Conservation (phyloP, 2,797 vertebrate species). For the Notolabrus celidotus region DNA sequence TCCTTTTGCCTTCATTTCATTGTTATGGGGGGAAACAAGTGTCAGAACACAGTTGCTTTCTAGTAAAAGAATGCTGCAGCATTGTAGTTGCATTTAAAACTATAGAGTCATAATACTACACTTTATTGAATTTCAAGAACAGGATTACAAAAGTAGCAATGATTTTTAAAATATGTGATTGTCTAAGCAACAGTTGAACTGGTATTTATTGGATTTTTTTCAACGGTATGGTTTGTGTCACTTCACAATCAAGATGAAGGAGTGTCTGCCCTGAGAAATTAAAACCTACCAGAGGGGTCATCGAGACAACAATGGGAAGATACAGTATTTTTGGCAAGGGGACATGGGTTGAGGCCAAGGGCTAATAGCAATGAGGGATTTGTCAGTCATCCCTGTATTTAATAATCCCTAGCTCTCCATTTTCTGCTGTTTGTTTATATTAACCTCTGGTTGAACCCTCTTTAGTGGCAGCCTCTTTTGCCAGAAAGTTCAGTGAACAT, state of each 20-base stretch:
- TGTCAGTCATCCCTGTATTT: slow-evolving; percentile 92
- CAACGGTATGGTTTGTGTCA: slow-evolving; percentile 10
- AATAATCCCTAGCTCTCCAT: slow-evolving; percentile 93
- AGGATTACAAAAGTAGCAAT: not conserved
- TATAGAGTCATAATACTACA: not conserved
- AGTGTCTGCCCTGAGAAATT: slow-evolving; percentile 46
- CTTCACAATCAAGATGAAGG: slow-evolving; percentile 33
- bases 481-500: slow-evolving; percentile 97
- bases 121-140: not conserved
- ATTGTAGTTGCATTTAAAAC: not conserved
- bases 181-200: not conserved
- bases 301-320: slow-evolving; percentile 59
- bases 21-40: too few species aligned
- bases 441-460: slow-evolving; percentile 99
- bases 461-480: slow-evolving; percentile 94
- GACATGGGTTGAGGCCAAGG: slow-evolving; percentile 88
- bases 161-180: not conserved
- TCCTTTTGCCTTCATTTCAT: too few species aligned
- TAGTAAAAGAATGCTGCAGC: not conserved
- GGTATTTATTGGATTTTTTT: slow-evolving; percentile 5
- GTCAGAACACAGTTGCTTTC: not conserved
- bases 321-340: slow-evolving; percentile 73
- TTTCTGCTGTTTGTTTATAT: slow-evolving; percentile 97
- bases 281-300: slow-evolving; percentile 63
- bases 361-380: slow-evolving; percentile 96